These are phyloP conservation scores for Brachystomella parvula DNA, from an alignment of 1,140 invertebrate genomes.

Conservation along the genomic window DNA sequence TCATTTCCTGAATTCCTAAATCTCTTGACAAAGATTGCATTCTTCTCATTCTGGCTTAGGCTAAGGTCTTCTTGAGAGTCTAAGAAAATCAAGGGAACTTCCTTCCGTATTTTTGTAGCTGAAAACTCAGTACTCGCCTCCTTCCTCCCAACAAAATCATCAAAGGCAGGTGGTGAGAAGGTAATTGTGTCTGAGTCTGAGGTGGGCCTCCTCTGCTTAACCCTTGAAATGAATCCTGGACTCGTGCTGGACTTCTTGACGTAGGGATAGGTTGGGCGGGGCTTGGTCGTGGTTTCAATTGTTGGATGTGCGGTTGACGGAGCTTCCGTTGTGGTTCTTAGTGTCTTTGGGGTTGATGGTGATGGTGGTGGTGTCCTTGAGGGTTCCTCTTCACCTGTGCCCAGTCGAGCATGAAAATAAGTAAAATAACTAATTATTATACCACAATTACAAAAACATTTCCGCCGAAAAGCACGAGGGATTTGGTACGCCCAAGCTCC, in stretches of 20 bases:
- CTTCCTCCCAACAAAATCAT: not conserved
- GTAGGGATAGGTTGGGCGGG: not conserved
- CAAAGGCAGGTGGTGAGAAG: not conserved
- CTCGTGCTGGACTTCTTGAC: not conserved
- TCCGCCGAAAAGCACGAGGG: not conserved
- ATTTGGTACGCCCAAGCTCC: no score
- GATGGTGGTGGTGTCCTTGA: conserved; percentile 1
- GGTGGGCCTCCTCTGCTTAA: conserved; percentile 12
- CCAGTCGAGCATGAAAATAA: not conserved
- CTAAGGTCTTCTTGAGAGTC: not conserved
- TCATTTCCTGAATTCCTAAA: not conserved
- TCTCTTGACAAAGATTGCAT: conserved; percentile 5
- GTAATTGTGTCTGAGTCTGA: not conserved
- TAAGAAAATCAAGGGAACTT: conserved; percentile 1
- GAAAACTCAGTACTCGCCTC: not conserved
- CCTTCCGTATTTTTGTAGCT: no score
- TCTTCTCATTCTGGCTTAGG: not conserved
- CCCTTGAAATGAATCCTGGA: conserved; percentile 26
- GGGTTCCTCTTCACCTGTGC: not conserved
- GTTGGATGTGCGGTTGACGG: not conserved
- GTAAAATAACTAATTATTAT: conserved; percentile 5
- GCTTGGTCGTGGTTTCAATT: not conserved
- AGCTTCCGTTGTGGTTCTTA: not conserved
- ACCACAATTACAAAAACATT: no score
- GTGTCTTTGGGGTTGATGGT: conserved; percentile 16